Evolutionary conservation across 2,113 vertebrate species (phyloP).

Genomic region (Phalacrocorax pelagicus): DNA sequence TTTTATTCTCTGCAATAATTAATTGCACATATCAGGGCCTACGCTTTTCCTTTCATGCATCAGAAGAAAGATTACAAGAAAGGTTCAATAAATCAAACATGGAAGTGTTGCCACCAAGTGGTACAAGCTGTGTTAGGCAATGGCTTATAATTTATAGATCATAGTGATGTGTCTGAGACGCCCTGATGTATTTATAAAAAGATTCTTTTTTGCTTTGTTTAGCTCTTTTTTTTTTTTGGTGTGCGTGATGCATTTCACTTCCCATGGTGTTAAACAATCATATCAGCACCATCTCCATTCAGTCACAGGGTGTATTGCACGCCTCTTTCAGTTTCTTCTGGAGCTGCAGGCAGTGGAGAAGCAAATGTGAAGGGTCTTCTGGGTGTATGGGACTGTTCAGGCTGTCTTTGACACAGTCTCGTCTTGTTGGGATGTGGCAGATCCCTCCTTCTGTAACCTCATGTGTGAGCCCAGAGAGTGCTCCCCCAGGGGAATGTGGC

Average conservation of each 20-base stretch:
- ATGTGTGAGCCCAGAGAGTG: fast-evolving
- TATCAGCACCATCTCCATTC: not conserved
- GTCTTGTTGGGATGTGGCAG: not conserved
- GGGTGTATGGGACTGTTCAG: not conserved
- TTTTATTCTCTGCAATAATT: constrained; percentile 36
- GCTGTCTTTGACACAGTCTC: not conserved
- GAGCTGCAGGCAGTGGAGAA: not conserved
- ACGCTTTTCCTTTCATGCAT: constrained; percentile 23
- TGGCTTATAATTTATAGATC: constrained; percentile 32
- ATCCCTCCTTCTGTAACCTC: not conserved
- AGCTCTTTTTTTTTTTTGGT: not conserved
- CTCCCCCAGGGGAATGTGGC: fast-evolving
- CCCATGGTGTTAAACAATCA: not conserved
- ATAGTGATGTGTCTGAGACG: not conserved
- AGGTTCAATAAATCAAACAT: constrained; percentile 75
- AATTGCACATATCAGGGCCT: not conserved
- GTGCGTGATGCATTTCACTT: not conserved
- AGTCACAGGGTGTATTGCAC: not conserved
- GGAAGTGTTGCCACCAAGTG: constrained; percentile 80
- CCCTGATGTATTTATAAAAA: not conserved
- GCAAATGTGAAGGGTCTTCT: not conserved
- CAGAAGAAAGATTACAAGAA: constrained; percentile 31
- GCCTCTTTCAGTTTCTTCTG: not conserved
- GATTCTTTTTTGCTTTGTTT: not conserved
- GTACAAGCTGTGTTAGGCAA: constrained; percentile 64